Evolutionary conservation across 2,888 invertebrate species (phyloP).

Genomic region (Shargacucullia verbasci): DNA sequence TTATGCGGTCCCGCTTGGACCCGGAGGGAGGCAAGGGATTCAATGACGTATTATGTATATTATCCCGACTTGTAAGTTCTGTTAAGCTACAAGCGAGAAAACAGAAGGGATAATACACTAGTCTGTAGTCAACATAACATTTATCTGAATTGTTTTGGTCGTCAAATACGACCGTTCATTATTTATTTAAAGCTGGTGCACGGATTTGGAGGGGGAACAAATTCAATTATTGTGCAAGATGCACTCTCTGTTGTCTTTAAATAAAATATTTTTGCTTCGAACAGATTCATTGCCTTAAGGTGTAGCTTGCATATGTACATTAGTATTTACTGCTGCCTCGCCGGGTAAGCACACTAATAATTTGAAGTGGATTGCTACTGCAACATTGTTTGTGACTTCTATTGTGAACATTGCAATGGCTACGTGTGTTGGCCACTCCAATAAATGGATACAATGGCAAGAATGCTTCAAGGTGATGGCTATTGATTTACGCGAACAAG

Average conservation of each 20-base stretch:
- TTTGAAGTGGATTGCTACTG: constrained; percentile 65
- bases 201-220: constrained; percentile 46
- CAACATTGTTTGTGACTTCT: constrained; percentile 62
- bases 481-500: constrained; percentile 46
- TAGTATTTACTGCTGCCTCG: constrained; percentile 49
- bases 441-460: constrained; percentile 49
- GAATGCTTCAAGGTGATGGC: constrained; percentile 38
- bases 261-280: constrained; percentile 54
- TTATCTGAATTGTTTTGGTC: constrained; percentile 23
- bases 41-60: constrained; percentile 58
- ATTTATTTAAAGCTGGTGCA: constrained; percentile 45
- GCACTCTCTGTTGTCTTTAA: constrained; percentile 48
- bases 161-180: constrained; percentile 25
- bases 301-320: constrained; percentile 50
- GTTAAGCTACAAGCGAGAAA: constrained; percentile 36
- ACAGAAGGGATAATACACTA: constrained; percentile 30
- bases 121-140: constrained; percentile 13
- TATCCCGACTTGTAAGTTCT: constrained; percentile 47
- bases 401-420: constrained; percentile 45
- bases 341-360: constrained; percentile 62
- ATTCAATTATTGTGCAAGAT: constrained; percentile 49
- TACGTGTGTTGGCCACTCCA: constrained; percentile 36
- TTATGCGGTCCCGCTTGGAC: constrained; percentile 54
- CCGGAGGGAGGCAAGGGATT: constrained; percentile 56
- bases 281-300: constrained; percentile 57